These are phyloP conservation scores for Hypotaenidia okinawae DNA, from an alignment of 2,797 vertebrate genomes.

Conservation along the genomic window DNA sequence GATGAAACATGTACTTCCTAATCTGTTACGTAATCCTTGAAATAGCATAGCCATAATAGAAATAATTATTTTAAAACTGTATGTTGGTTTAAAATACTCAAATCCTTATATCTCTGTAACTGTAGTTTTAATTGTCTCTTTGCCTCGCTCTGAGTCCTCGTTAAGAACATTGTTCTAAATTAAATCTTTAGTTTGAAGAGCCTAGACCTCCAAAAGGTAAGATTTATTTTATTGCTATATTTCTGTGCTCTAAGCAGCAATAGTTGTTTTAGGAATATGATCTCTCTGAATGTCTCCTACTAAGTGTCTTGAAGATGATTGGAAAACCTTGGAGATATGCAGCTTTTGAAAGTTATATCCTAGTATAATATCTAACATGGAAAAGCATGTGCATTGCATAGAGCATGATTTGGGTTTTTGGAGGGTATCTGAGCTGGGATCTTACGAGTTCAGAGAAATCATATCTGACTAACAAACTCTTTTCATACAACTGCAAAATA, in stretches of 20 bases:
- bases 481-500: neutral
- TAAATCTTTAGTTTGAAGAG: no score
- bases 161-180: neutral
- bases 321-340: neutral
- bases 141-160: neutral
- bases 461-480: neutral
- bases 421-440: neutral
- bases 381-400: neutral
- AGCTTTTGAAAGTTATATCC: neutral
- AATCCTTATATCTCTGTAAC: neutral
- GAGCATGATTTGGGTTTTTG: neutral
- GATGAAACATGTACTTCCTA: neutral
- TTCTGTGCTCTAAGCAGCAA: neutral
- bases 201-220: neutral
- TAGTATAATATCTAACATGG: neutral
- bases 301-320: neutral
- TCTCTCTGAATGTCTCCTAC: neutral
- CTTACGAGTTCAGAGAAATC: neutral
- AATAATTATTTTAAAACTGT: neutral
- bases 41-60: neutral
- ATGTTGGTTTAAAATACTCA: neutral
- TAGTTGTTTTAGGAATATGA: neutral
- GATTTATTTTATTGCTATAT: neutral
- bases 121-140: neutral
- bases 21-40: neutral